Base-by-base conservation (phyloP, 2,888 invertebrate species). In the Stenchaetothrips biformis region DNA sequence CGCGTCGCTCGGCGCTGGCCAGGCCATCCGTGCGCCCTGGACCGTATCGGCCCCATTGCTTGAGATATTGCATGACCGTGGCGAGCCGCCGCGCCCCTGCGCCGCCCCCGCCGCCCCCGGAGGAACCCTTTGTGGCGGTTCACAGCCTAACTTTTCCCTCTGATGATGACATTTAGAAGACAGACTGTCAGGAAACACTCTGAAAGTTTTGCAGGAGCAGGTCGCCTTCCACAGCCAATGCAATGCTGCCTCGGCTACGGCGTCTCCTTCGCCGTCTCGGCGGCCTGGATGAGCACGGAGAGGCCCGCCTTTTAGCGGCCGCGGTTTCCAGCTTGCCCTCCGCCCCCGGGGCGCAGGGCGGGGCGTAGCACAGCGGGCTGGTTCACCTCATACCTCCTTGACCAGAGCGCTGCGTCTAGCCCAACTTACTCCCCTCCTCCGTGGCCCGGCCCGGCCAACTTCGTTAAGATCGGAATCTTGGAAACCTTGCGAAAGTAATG, bases 161-260 rank as follows among this genome's bases (percentile, higher is more conserved):
- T n/a, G 25, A 74, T 74, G 67, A 74, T 74, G 67, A 74, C 67
- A 74, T 74, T 74, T 74, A 74, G 67, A 74, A 74, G 67, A 74
- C 67, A 74, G 67, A 74, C 67, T 74, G 67, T 74, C 67, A 74
- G 67, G 67, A 74, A 74, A 74, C 67, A 74, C 67, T 74, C 67
- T 74, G 67, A 74, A 74, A 74, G 67, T 74, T 74, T 74, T 21
- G 67, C 67, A 11, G 37, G 37, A 37, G 53, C 53, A 53, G 53
- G 53, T 53, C 53, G 13, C 37, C 53, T 53, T 13, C n/a, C 25
- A 25, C 67, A 9, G 67, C 67, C 11, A 11, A 21, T 8, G 53
- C 37, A 37, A 37, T 37, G 67, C 67, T 21, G 67, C 67, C 25
- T 21, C n/a, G 67, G 67, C 25, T 7, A 8, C 21, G 37, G 4